A percentile compares a stretch with the other conserved stretches of the same genome.
These are phyloP conservation scores for Miltochrista miniata DNA, from an alignment of 2,888 invertebrate genomes.

Conservation along the genomic window DNA sequence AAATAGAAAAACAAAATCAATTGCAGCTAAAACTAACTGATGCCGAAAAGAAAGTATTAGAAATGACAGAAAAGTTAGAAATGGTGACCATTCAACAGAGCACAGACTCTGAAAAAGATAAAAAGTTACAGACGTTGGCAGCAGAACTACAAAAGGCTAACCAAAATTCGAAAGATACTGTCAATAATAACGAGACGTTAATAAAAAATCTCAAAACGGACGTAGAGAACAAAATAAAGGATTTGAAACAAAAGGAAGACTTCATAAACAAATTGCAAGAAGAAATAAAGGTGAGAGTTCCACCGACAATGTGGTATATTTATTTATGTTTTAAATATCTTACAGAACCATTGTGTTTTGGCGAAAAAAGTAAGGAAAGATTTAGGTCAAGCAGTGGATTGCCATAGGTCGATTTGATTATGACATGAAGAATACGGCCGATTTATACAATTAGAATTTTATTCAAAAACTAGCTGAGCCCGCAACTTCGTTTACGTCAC, in stretches of 20 bases:
- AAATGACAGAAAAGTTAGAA: constrained; percentile 73
- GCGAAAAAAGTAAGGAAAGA: too few relatives aligned
- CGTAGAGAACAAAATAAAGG: constrained; percentile 66
- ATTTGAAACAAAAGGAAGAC: constrained; percentile 69
- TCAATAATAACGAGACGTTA: constrained; percentile 63
- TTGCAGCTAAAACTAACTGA: constrained; percentile 64
- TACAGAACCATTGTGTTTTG: too few relatives aligned
- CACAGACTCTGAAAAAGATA: constrained; percentile 66
- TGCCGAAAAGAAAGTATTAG: constrained; percentile 62
- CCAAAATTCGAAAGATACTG: constrained; percentile 60
- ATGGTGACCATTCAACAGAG: constrained; percentile 69
- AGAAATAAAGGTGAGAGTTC: constrained; percentile 64
- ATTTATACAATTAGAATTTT: too few relatives aligned
- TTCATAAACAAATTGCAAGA: constrained; percentile 65
- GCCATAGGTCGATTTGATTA: too few relatives aligned
- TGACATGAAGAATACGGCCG: too few relatives aligned
- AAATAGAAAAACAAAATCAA: constrained; percentile 66
- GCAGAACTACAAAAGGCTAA: constrained; percentile 70
- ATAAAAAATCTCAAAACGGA: constrained; percentile 66
- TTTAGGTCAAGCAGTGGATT: too few relatives aligned
- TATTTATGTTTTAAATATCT: too few relatives aligned
- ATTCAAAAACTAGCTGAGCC: too few relatives aligned
- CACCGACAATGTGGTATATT: background rate
- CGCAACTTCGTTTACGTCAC: too few relatives aligned
- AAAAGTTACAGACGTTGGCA: constrained; percentile 69